These are phyloP conservation scores for Corythucha ciliata DNA, from an alignment of 2,888 invertebrate species.

Conservation along the genomic window DNA sequence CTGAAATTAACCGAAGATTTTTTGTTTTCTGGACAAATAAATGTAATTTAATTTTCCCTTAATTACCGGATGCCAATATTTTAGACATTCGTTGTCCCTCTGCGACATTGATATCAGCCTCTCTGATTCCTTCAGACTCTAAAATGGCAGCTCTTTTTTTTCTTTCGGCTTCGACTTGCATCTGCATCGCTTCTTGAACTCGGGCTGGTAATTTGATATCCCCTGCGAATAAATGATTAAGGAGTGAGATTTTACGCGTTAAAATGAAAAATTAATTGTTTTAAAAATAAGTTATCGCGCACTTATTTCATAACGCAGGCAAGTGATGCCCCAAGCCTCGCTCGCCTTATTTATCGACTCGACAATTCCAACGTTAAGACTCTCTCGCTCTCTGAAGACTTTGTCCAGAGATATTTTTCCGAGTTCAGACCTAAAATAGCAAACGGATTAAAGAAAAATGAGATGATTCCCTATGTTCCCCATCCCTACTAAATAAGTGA, in stretches of 20 bases:
- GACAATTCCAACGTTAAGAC: slow-evolving; percentile 87
- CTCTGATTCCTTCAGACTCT: slow-evolving; percentile 89
- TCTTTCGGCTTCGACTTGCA: slow-evolving; percentile 99
- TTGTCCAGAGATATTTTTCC: slow-evolving; percentile 96
- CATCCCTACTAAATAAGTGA: too few relatives aligned
- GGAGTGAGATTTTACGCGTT: not conserved
- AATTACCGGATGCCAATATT: slow-evolving; percentile 76
- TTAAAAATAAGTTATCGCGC: slow-evolving; percentile 41
- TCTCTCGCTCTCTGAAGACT: slow-evolving; percentile 93
- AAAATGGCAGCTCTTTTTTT: slow-evolving; percentile 92
- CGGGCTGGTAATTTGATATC: slow-evolving; percentile 59
- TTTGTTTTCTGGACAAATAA: not conserved
- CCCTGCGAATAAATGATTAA: slow-evolving; percentile 32
- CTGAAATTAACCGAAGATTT: slow-evolving; percentile 43
- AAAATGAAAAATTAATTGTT: not conserved
- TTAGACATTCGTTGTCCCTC: slow-evolving; percentile 87
- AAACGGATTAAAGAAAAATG: not conserved
- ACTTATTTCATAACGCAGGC: slow-evolving; percentile 90
- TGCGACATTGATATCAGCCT: slow-evolving; percentile 93
- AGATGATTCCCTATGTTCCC: not conserved
- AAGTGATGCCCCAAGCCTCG: slow-evolving; percentile 95
- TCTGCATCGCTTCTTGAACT: slow-evolving; percentile 99
- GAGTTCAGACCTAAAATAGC: slow-evolving; percentile 62
- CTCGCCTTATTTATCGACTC: slow-evolving; percentile 96
- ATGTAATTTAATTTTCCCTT: not conserved